Evolutionary conservation across 2,113 vertebrate species (phyloP), one percentile per base, ranked within the genome.

Genomic region (Alethe castanea): DNA sequence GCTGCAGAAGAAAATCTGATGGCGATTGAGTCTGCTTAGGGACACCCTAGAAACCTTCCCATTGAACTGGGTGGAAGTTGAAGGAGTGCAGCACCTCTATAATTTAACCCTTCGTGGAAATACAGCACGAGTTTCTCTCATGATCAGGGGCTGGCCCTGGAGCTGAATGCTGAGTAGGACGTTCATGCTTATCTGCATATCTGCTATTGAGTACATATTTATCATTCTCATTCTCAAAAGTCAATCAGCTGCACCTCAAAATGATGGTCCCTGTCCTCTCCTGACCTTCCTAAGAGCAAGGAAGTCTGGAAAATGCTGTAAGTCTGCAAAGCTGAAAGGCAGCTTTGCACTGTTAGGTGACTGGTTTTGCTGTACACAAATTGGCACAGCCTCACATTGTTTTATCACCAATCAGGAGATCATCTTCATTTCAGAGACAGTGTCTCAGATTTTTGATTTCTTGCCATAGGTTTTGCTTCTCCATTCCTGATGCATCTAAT

Each of bases 401-500:
- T 97, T 93, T 92, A 86, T 86, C 28, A 3, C 71, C 71, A 60
- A 24, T 93, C 80, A 87, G 81, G 78, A 92, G 90, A 56, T 83
- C 81, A 90, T 94, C 96, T 95, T 97, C 78, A 97, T 95, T 90
- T 92, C 3, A 0, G 86, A 96, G 96, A 79, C 91, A 94, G 66
- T 26, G 81, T 83, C 94, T 96, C 91, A 95, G 77, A 96, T 96
- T 91, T 97, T 97, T 97, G 95, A 86, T 89, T 96, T 95, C 95
- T 85, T 96, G 94, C 94, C 96, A 96, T 72, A 31, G 65, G 45
- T 89, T 97, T 94, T 97, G 71, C 66, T 91, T 94, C 88, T 93
- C 74, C 78, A 40, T 87, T 80, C 96, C 35, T 83, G 72, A 87
- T 92, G 82, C 60, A 74, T 83, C 79, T 96, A 95, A 97, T 97